Evolutionary conservation across 2,888 invertebrate genomes (phyloP).

Genomic region (Archips crataeganus): DNA sequence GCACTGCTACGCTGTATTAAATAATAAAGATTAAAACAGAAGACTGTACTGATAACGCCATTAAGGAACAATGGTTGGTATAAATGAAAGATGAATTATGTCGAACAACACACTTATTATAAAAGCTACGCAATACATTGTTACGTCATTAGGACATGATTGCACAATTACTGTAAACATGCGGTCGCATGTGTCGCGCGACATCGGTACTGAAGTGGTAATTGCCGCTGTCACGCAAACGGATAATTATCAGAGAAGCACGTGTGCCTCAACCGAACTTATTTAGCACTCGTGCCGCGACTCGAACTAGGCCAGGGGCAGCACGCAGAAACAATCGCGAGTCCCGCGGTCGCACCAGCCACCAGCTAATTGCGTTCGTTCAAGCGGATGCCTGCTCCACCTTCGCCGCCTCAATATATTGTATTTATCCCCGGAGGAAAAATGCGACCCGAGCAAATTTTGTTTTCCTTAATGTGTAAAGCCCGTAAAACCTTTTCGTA

Average conservation of each 20-base stretch:
- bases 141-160: conserved; percentile 57
- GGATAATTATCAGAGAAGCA: conserved; percentile 65
- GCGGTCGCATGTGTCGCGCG: conserved; percentile 64
- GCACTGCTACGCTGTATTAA: conserved; percentile 40
- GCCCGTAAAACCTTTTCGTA: conserved; percentile 35
- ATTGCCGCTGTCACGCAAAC: conserved; percentile 76
- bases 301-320: conserved; percentile 21
- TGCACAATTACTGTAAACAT: conserved; percentile 71
- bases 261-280: conserved; percentile 31
- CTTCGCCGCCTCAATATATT: conserved; percentile 35
- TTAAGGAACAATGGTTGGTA: conserved; percentile 13
- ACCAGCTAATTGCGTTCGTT: conserved; percentile 35
- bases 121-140: conserved; percentile 35
- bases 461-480: conserved; percentile 41
- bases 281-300: conserved; percentile 22
- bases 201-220: conserved; percentile 68
- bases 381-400: conserved; percentile 27
- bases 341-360: neutral
- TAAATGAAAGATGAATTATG: conserved; percentile 17
- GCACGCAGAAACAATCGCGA: conserved; percentile 23
- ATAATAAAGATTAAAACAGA: conserved; percentile 13
- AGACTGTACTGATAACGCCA: conserved; percentile 12
- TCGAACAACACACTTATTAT: conserved; percentile 12
- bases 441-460: conserved; percentile 32
- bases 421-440: conserved; percentile 38